These are phyloP conservation scores for Tetramorium bicarinatum DNA, from an alignment of 2,888 invertebrate species.

Conservation along the genomic window DNA sequence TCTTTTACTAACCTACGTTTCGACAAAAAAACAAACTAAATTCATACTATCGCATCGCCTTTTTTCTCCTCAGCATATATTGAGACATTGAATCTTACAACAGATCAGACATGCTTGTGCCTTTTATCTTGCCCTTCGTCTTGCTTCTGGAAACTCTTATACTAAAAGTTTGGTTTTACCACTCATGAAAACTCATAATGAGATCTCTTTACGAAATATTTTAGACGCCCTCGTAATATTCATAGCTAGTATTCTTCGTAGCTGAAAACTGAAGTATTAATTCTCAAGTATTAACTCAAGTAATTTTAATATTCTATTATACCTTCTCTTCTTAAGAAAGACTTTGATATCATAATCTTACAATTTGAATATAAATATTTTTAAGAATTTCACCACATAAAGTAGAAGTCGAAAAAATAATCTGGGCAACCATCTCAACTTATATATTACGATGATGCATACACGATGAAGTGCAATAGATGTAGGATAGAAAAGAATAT, in stretches of 20 bases:
- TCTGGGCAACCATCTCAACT: constrained; percentile 37
- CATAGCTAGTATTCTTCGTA: constrained; percentile 62
- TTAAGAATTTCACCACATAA: constrained; percentile 52
- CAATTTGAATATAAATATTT: constrained; percentile 55
- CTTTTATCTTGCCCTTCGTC: constrained; percentile 55
- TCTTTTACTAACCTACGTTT: constrained; percentile 56
- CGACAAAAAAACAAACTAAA: constrained; percentile 62
- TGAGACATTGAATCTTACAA: constrained; percentile 62
- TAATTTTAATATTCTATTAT: constrained; percentile 46
- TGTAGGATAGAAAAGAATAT: constrained; percentile 40
- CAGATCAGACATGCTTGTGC: constrained; percentile 34
- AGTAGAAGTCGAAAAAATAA: constrained; percentile 17
- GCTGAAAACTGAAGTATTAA: too few species aligned
- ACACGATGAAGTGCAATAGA: constrained; percentile 39
- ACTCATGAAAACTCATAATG: constrained; percentile 59
- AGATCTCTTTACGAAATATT: constrained; percentile 65
- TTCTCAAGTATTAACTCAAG: too few species aligned
- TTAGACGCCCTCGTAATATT: constrained; percentile 44
- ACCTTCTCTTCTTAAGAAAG: constrained; percentile 46
- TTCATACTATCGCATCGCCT: constrained; percentile 48
- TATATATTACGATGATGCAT: constrained; percentile 59
- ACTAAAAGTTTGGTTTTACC: constrained; percentile 63
- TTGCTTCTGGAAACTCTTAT: constrained; percentile 45
- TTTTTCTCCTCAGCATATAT: constrained; percentile 50
- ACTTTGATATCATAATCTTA: constrained; percentile 39